phyloP scores from a whole-genome alignment of 2,113 vertebrate species.

The Platichthys stellatus region DNA sequence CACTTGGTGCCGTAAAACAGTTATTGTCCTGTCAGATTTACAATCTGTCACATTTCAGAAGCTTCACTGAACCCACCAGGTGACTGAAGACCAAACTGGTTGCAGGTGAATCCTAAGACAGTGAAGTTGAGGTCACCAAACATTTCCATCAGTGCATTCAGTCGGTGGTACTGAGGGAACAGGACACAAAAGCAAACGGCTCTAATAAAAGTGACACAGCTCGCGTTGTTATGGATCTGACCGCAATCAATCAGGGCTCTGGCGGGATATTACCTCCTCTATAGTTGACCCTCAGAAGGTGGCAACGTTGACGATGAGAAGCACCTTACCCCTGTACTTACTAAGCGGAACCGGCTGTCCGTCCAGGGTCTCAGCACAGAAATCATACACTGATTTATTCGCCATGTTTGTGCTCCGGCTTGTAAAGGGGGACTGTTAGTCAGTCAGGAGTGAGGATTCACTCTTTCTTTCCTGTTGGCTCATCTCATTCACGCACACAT shows the following conservation, averaged over 20 bases:
- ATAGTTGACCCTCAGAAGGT: conserved; percentile 85
- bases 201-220: conserved; percentile 14
- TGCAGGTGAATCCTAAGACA: conserved; percentile 83
- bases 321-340: conserved; percentile 76
- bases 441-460: conserved; percentile 60
- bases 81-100: conserved; percentile 85
- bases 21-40: background rate
- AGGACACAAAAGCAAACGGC: conserved; percentile 15
- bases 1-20: background rate
- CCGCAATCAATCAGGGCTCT: conserved; percentile 19
- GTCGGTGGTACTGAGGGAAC: conserved; percentile 75
- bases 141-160: conserved; percentile 87
- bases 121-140: conserved; percentile 76
- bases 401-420: conserved; percentile 63
- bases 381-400: conserved; percentile 79
- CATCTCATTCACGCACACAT: conserved; percentile 69
- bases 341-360: conserved; percentile 73
- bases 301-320: conserved; percentile 84
- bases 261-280: conserved; percentile 79
- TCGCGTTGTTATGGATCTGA: conserved; percentile 6
- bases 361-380: conserved; percentile 79
- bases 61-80: conserved; percentile 72
- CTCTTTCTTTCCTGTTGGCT: conserved; percentile 41
- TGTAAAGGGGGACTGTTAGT: conserved; percentile 42
- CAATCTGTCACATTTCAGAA: background rate